Evolutionary conservation across 2,113 vertebrate genomes (phyloP), one percentile per base, ranked within the genome.

Genomic region (Pitta sordida): DNA sequence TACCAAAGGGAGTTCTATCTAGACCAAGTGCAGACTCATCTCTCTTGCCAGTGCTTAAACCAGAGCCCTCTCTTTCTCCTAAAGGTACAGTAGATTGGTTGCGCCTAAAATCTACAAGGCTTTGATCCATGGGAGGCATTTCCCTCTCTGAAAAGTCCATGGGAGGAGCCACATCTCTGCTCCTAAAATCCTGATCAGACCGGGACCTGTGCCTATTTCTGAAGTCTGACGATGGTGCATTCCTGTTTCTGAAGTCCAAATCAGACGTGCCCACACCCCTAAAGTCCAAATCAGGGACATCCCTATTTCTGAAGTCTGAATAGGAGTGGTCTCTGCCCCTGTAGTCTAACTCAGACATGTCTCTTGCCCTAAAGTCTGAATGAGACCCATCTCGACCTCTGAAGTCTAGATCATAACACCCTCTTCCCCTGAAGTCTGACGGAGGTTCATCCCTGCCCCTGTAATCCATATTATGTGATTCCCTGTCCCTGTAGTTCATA

Each of bases 71-170:
- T 96, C 97, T 98, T 86, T 98, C 97, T 92, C 95, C 83, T 95
- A 94, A 53, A 69, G 96, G 94, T 93, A 82, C 78, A 86, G 96
- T 69, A 92, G 97, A 71, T 70, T 97, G 98, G 94, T 96, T 95
- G 52, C 18, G 51, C 59, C 96, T 96, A 89, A 97, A 98, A 88
- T 98, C 97, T 97, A 97, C 96, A 78, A 97, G 73, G 78, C 80
- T 94, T 96, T 96, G 95, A 90, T 99, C 98, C 95, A 95, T 41
- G 10, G 98, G 83, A 64, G 98, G 97, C 89, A 97, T 98, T 58
- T 98, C 98, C 49, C 98, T 98, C 71, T 98, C 98, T 95, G 98
- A 98, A 95, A 99, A 98, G 96, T 99, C 98, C 97, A 98, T 97
- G 95, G 99, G 97, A 52, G 98, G 95, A 87, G 98, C 98, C 32